Evolutionary conservation across 2,113 vertebrate species (phyloP).

Genomic region (Sciurus niger): DNA sequence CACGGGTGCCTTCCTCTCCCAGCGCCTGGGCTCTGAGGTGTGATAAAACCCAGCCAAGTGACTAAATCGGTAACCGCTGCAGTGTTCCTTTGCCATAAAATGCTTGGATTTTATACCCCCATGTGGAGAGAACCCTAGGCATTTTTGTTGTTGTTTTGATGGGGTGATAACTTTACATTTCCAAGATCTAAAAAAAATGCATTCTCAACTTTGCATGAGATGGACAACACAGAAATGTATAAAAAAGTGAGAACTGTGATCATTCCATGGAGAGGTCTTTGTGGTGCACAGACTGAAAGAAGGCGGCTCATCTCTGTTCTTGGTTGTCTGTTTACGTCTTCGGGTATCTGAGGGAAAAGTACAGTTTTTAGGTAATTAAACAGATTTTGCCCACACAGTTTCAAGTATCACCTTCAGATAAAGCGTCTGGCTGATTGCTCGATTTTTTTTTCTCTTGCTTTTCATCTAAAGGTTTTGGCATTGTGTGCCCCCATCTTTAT

Average conservation of each 20-base stretch:
- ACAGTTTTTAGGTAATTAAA: constrained; percentile 19
- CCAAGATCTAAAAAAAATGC: neutral
- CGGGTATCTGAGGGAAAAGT: neutral
- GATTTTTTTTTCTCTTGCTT: neutral
- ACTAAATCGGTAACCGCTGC: neutral
- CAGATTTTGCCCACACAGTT: constrained; percentile 16
- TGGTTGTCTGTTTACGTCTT: neutral
- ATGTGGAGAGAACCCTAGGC: neutral
- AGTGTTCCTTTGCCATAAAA: neutral
- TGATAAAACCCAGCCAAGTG: neutral
- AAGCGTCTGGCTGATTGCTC: constrained; percentile 12
- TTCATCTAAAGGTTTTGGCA: neutral
- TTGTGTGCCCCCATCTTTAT: constrained; percentile 66
- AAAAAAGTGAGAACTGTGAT: neutral
- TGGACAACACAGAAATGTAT: neutral
- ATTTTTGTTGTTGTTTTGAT: neutral
- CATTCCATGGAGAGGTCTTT: neutral
- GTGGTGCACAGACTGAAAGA: neutral
- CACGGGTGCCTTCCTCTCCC: neutral
- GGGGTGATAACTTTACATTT: neutral
- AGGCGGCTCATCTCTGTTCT: neutral
- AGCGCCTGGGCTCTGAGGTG: neutral
- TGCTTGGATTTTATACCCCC: neutral
- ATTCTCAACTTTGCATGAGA: neutral
- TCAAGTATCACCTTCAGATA: constrained; percentile 31